Conservation (phyloP, 2,888 invertebrate genomes). For the Octonoba sinensis region DNA sequence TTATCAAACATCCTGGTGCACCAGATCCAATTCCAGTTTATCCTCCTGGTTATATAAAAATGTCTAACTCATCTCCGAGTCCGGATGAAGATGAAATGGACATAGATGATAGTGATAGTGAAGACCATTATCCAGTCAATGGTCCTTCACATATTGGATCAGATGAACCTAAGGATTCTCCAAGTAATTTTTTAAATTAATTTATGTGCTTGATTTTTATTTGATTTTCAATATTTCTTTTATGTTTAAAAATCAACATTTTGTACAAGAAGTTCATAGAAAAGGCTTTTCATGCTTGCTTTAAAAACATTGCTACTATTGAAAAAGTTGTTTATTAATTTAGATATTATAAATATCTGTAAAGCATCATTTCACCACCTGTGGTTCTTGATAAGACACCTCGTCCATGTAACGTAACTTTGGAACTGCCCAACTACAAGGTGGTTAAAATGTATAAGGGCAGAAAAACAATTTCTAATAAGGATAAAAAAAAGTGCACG, state of each 20-base stretch:
- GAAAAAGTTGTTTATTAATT: too few species aligned
- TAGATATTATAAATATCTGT: too few species aligned
- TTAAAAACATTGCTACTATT: too few species aligned
- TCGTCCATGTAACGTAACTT: too few species aligned
- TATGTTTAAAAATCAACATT: neutral
- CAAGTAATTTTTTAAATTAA: conserved; percentile 29
- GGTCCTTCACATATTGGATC: conserved; percentile 38
- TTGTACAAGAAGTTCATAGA: neutral
- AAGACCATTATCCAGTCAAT: conserved; percentile 53
- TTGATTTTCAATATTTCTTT: neutral
- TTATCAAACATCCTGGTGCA: conserved; percentile 77
- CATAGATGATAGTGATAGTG: conserved; percentile 48
- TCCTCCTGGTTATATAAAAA: conserved; percentile 58
- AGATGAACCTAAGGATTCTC: conserved; percentile 47
- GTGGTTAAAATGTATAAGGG: too few species aligned
- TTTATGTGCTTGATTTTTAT: neutral
- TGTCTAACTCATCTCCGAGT: conserved; percentile 41
- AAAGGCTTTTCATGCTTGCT: neutral
- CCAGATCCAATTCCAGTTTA: conserved; percentile 65
- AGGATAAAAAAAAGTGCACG: too few species aligned
- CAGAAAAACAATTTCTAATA: too few species aligned
- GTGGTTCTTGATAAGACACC: too few species aligned
- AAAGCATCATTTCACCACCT: too few species aligned
- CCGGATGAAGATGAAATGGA: conserved; percentile 59
- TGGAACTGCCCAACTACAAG: too few species aligned